A percentile compares a stretch with the other conserved stretches of the same genome.
These are phyloP conservation scores for Aplocera efformata DNA, from an alignment of 2,888 invertebrate genomes.

Conservation along the genomic window DNA sequence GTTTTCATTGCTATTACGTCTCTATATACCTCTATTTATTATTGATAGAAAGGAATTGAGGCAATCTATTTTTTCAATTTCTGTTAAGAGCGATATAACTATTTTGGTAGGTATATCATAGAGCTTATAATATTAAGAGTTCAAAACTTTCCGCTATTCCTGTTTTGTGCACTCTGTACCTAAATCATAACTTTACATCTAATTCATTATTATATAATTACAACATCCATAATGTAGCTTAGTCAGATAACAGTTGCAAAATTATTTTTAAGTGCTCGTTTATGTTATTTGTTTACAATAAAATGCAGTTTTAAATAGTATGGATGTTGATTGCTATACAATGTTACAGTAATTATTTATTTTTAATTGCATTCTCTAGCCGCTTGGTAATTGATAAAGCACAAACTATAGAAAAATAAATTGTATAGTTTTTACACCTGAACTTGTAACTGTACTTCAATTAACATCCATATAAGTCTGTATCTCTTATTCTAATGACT, in stretches of 20 bases:
- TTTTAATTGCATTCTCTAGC: too few species aligned
- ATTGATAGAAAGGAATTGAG: too few species aligned
- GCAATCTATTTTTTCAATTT: too few species aligned
- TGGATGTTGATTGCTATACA: slow-evolving; percentile 33
- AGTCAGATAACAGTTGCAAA: slow-evolving; percentile 50
- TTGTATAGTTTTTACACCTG: slow-evolving; percentile 13
- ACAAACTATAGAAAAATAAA: not conserved
- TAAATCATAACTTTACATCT: slow-evolving; percentile 33
- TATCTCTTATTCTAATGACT: slow-evolving; percentile 57
- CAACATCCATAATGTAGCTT: slow-evolving; percentile 58
- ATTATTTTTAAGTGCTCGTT: slow-evolving; percentile 53
- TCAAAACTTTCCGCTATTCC: too few species aligned
- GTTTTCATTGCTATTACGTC: too few species aligned
- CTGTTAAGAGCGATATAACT: too few species aligned
- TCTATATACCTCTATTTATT: too few species aligned
- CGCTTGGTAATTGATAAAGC: too few species aligned
- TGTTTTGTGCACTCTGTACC: slow-evolving; percentile 14
- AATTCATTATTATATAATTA: slow-evolving; percentile 39
- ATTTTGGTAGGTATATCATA: too few species aligned
- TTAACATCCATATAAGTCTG: slow-evolving; percentile 46
- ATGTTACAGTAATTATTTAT: too few species aligned
- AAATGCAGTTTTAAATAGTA: slow-evolving; percentile 28
- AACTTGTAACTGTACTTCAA: slow-evolving; percentile 36
- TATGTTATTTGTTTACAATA: slow-evolving; percentile 29
- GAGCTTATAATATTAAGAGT: too few species aligned